phyloP scores from a whole-genome alignment of 2,888 invertebrate genomes.

The Auanema freiburgensis region DNA sequence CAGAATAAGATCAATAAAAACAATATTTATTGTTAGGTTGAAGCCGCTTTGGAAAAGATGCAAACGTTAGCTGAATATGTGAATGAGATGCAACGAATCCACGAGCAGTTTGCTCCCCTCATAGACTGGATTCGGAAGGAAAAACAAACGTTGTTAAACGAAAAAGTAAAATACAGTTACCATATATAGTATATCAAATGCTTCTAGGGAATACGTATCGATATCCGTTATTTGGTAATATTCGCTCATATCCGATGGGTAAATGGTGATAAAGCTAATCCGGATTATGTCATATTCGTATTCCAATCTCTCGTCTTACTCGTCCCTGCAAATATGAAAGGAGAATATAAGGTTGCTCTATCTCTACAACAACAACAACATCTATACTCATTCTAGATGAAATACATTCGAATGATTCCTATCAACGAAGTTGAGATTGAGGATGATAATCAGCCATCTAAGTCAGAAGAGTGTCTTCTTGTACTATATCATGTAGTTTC shows the following conservation, averaged over 20 bases:
- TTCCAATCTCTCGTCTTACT: slow-evolving; percentile 44
- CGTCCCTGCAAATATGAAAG: slow-evolving; percentile 34
- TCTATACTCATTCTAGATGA: slow-evolving; percentile 22
- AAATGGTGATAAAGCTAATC: slow-evolving; percentile 26
- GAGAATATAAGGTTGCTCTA: slow-evolving; percentile 31
- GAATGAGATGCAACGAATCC: slow-evolving; percentile 59
- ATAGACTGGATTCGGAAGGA: slow-evolving; percentile 34
- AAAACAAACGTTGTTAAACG: slow-evolving; percentile 26
- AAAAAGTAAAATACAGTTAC: slow-evolving; percentile 21
- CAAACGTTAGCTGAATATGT: slow-evolving; percentile 56
- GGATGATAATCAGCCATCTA: slow-evolving; percentile 22
- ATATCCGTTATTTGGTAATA: slow-evolving; percentile 42
- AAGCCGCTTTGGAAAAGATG: slow-evolving; percentile 49
- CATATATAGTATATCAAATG: not conserved
- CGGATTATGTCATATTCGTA: slow-evolving; percentile 49
- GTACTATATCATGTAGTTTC: slow-evolving; percentile 36
- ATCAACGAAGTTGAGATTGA: slow-evolving; percentile 46
- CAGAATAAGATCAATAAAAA: too few species aligned
- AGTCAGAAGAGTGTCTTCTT: slow-evolving; percentile 18
- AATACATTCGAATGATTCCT: slow-evolving; percentile 40
- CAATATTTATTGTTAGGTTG: slow-evolving; percentile 17
- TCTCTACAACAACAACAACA: not conserved
- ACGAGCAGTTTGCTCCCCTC: slow-evolving; percentile 51
- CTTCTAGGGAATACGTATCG: slow-evolving; percentile 38
- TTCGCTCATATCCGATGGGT: slow-evolving; percentile 47